Evolutionary conservation across 2,797 vertebrate species (phyloP).

Genomic region (Sarcoramphus papa): DNA sequence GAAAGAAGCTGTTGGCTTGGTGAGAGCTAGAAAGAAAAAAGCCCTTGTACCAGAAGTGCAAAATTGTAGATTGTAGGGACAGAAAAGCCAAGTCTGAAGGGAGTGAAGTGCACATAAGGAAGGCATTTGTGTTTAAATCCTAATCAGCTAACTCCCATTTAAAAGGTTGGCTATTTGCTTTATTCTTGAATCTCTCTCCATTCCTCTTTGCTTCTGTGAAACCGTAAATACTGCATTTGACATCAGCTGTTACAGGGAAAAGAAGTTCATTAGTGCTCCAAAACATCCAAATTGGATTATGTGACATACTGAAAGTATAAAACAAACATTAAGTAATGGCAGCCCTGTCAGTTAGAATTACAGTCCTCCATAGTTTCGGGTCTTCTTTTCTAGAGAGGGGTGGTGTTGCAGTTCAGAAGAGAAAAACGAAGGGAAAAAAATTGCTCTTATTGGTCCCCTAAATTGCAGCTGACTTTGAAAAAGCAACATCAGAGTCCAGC

Average conservation of each 20-base stretch:
- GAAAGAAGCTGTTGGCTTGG: not conserved
- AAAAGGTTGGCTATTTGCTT: not conserved
- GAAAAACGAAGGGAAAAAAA: not conserved
- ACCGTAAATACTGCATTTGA: not conserved
- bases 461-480: not conserved
- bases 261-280: not conserved
- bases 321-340: constrained; percentile 13
- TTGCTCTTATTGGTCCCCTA: not conserved
- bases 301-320: not conserved
- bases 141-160: not conserved
- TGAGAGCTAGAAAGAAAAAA: not conserved
- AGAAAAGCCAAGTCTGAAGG: not conserved
- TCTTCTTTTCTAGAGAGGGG: constrained; percentile 18
- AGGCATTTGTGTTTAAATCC: not conserved
- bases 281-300: not conserved
- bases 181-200: not conserved
- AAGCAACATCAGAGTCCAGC: not conserved
- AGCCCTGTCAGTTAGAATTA: not conserved
- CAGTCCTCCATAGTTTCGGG: not conserved
- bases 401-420: not conserved
- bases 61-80: not conserved
- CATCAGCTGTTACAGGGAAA: not conserved
- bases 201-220: constrained; percentile 19
- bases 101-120: not conserved
- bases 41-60: not conserved